Percentiles rank a stretch among this genome's conserved stretches.
These are phyloP conservation scores for Metridium senile DNA, from an alignment of 92 coral and sea anemone species.

Conservation along the genomic window DNA sequence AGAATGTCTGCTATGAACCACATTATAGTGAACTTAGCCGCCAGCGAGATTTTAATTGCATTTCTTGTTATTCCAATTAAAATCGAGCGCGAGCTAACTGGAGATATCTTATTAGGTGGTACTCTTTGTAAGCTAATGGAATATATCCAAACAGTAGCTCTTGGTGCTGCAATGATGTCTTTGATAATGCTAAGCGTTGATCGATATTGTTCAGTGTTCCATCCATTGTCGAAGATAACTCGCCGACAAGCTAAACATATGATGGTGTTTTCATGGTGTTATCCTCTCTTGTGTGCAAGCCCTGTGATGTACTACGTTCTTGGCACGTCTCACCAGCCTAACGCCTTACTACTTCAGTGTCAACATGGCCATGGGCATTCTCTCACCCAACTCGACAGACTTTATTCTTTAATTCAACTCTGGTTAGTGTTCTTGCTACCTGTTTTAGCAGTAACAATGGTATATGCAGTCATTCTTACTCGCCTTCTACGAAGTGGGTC, in stretches of 20 bases:
- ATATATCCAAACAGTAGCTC: conserved; percentile 83
- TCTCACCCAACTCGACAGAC: conserved; percentile 71
- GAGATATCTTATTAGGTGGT: conserved; percentile 58
- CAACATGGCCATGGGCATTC: conserved; percentile 25
- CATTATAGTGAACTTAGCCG: conserved; percentile 90
- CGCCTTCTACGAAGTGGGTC: conserved; percentile 71
- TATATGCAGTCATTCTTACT: conserved; percentile 69
- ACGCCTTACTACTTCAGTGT: conserved; percentile 71
- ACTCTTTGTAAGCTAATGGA: conserved; percentile 83
- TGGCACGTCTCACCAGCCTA: conserved; percentile 80
- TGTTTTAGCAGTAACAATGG: conserved; percentile 60
- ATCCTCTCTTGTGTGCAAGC: conserved; percentile 84
- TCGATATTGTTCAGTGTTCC: conserved; percentile 83
- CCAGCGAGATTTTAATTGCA: conserved; percentile 81
- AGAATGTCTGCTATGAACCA: conserved; percentile 96
- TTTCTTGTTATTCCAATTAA: conserved; percentile 77
- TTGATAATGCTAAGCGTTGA: conserved; percentile 84
- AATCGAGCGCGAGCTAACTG: conserved; percentile 76
- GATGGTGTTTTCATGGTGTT: conserved; percentile 95
- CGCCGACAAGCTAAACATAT: conserved; percentile 93
- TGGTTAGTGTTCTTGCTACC: conserved; percentile 79
- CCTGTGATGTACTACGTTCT: conserved; percentile 88
- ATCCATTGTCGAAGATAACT: conserved; percentile 86
- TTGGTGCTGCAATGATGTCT: conserved; percentile 83
- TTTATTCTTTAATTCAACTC: conserved; percentile 82